Evolutionary conservation across 1,140 invertebrate genomes (phyloP).

Genomic region (Antheraea pernyi): DNA sequence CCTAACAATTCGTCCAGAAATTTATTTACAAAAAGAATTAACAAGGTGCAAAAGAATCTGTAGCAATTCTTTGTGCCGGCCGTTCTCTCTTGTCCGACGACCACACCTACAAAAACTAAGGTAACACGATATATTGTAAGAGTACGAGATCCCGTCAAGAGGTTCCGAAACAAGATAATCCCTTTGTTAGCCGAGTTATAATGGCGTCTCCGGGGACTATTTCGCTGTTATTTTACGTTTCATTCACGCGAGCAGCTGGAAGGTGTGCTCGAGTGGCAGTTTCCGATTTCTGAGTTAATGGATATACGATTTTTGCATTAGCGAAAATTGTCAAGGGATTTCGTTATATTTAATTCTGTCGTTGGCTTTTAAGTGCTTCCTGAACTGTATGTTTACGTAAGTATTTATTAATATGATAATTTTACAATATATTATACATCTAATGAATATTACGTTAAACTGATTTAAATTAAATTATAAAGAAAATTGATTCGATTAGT

Average conservation of each 20-base stretch:
- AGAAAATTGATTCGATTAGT: too few relatives aligned
- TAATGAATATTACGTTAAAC: too few relatives aligned
- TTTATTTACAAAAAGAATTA: constrained; percentile 25
- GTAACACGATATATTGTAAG: constrained; percentile 72
- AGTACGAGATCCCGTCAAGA: constrained; percentile 70
- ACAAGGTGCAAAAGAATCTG: constrained; percentile 42
- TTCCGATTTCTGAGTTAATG: constrained; percentile 69
- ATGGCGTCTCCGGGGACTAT: constrained; percentile 67
- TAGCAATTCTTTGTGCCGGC: neutral
- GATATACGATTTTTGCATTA: constrained; percentile 52
- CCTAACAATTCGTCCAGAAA: constrained; percentile 11
- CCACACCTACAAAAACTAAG: constrained; percentile 74
- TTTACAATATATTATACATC: too few relatives aligned
- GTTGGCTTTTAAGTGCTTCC: neutral
- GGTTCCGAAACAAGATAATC: constrained; percentile 78
- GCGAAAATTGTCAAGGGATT: constrained; percentile 7
- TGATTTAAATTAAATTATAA: too few relatives aligned
- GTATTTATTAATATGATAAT: too few relatives aligned
- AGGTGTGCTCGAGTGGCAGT: constrained; percentile 51
- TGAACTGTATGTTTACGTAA: too few relatives aligned
- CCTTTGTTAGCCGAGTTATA: constrained; percentile 76
- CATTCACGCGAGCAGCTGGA: constrained; percentile 64
- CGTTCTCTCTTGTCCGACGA: constrained; percentile 17
- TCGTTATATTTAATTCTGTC: neutral
- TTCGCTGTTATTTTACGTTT: constrained; percentile 69